Evolutionary conservation across 2,113 vertebrate species (phyloP).

Genomic region (Telmatochromis bifrenatus): DNA sequence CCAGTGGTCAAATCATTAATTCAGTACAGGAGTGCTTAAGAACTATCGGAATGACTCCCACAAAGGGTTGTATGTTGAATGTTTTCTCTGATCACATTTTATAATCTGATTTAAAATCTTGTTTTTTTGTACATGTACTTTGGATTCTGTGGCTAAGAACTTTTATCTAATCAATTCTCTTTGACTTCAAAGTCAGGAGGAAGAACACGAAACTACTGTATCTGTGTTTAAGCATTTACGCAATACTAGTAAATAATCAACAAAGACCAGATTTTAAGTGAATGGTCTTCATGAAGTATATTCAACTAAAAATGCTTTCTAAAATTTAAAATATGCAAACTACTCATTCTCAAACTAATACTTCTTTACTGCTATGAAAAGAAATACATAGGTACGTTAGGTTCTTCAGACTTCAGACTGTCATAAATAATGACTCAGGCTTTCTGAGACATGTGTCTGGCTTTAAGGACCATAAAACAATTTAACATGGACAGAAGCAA

Average conservation of each 20-base stretch:
- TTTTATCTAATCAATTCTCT: neutral
- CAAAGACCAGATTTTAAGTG: neutral
- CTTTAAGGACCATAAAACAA: slow-evolving; percentile 29
- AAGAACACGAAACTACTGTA: neutral
- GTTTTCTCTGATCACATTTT: neutral
- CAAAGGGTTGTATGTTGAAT: neutral
- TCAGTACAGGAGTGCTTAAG: neutral
- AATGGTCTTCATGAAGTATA: neutral
- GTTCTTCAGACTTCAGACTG: neutral
- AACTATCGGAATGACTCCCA: neutral
- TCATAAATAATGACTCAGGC: slow-evolving; percentile 5
- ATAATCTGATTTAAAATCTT: neutral
- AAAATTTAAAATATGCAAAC: neutral
- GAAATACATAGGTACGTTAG: neutral
- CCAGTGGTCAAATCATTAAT: neutral
- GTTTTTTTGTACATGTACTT: neutral
- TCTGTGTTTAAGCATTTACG: neutral
- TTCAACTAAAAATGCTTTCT: neutral
- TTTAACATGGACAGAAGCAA: slow-evolving; percentile 4
- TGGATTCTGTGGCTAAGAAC: neutral
- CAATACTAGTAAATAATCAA: neutral
- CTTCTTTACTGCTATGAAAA: neutral
- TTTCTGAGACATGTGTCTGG: slow-evolving; percentile 6
- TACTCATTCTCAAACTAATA: neutral
- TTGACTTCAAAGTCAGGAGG: neutral